A percentile compares a stretch with the other conserved stretches of the same genome.
These are phyloP conservation scores for Archocentrus centrarchus DNA, from an alignment of 2,113 vertebrate genomes.

Conservation along the genomic window DNA sequence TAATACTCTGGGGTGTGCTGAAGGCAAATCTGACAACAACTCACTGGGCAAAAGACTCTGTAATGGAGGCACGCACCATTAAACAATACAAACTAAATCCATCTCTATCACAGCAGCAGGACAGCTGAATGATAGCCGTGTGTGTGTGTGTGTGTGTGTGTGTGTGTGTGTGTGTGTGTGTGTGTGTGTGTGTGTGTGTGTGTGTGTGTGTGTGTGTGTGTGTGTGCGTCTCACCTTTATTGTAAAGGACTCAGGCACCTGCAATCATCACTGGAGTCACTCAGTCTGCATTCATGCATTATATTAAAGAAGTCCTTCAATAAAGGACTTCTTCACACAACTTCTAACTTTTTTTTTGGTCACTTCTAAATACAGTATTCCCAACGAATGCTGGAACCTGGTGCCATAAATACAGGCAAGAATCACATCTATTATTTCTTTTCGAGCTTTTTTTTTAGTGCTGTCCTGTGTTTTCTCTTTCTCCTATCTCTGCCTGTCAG, in stretches of 20 bases:
- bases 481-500: slow-evolving; percentile 5
- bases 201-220: not conserved
- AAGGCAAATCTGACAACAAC: slow-evolving; percentile 27
- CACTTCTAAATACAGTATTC: not conserved
- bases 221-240: not conserved
- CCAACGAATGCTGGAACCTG: not conserved
- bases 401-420: not conserved
- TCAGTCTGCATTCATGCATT: not conserved
- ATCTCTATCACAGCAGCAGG: slow-evolving; percentile 40
- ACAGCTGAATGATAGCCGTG: slow-evolving; percentile 22
- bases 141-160: not conserved
- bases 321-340: not conserved
- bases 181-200: not conserved
- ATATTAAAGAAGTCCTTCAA: not conserved
- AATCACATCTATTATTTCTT: not conserved
- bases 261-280: not conserved
- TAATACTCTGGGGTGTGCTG: slow-evolving; percentile 31
- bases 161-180: not conserved
- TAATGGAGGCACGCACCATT: slow-evolving; percentile 57
- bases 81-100: slow-evolving; percentile 48
- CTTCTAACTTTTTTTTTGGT: not conserved
- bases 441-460: not conserved
- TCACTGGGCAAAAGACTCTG: slow-evolving; percentile 19
- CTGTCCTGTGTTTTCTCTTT: not conserved
- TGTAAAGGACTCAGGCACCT: not conserved